These are phyloP conservation scores for Chelon labrosus DNA, from an alignment of 2,797 vertebrate species.

Conservation along the genomic window DNA sequence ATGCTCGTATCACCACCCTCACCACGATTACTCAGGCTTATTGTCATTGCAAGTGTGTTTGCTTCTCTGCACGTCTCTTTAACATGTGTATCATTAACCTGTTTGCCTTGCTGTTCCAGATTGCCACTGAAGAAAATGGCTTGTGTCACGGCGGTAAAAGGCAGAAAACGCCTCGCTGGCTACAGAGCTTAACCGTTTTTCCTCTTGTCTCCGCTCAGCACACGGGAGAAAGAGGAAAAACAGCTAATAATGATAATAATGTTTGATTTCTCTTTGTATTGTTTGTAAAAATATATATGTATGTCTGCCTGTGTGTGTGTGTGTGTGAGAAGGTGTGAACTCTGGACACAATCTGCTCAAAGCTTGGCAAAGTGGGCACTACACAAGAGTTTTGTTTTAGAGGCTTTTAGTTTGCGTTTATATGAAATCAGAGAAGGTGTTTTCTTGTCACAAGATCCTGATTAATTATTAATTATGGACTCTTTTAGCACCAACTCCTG, in stretches of 20 bases:
- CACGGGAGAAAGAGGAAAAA: slow-evolving; percentile 63
- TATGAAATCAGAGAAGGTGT: no score
- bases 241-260: slow-evolving; percentile 37
- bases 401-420: slow-evolving; percentile 10
- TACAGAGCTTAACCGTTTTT: slow-evolving; percentile 63
- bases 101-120: slow-evolving; percentile 99
- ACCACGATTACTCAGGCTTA: slow-evolving; percentile 35
- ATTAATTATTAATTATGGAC: background rate
- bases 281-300: slow-evolving; percentile 25
- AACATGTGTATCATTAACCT: slow-evolving; percentile 92
- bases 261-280: slow-evolving; percentile 58
- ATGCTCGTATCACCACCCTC: slow-evolving; percentile 38
- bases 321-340: slow-evolving; percentile 68
- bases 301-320: slow-evolving; percentile 47
- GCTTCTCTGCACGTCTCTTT: slow-evolving; percentile 77
- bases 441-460: background rate
- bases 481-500: background rate
- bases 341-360: slow-evolving; percentile 89
- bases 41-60: slow-evolving; percentile 38
- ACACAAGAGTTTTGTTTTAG: slow-evolving; percentile 18
- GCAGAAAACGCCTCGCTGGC: slow-evolving; percentile 50
- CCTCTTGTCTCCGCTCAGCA: slow-evolving; percentile 44
- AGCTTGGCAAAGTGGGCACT: slow-evolving; percentile 70
- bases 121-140: slow-evolving; percentile 84
- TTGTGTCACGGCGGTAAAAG: slow-evolving; percentile 80